Base-by-base conservation (phyloP, 2,888 invertebrate species). In the Amphimallon solstitiale region DNA sequence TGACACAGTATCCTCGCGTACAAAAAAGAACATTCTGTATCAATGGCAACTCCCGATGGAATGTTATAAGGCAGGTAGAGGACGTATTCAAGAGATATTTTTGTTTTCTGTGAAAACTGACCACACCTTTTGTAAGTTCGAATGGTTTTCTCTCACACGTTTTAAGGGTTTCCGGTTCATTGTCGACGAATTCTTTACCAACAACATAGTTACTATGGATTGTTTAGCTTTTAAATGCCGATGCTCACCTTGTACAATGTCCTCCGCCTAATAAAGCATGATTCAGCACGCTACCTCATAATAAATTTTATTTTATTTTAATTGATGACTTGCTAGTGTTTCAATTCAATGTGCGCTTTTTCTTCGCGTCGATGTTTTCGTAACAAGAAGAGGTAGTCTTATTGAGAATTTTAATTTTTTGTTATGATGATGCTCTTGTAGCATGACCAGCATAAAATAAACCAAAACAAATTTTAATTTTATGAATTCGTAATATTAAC, bases 51-150 rank as follows among this genome's bases (percentile, higher is more conserved):
- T 77, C 77, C 77, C 76, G 73, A 73, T 74, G 79, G 81, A 80
- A 80, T 81, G 79, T 72, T 72, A 59, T 59, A 76, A 70, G 70
- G 72, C 74, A 75, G 78, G 74, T 79, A 80, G 79, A 71, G 66
- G 71, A 69, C 61, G 68, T 65, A 71, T 70, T 72, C 73, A 72
- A 69, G 71, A 72, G 72, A 74, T 74, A 78, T 79, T 81, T n/a
- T 81, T 81, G 80, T 80, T 80, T 81, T 81, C 81, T 80, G 77
- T 80, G 79, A 81, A 80, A 82, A 81, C 79, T 82, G 82, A 82
- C 82, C 82, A 82, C 82, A 81, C 81, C 81, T 81, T 80, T 82
- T 80, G 79, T 79, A 72, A 74, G 74, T 73, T 74, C 76, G 75
- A 79, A 79, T 79, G 77, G 78, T 77, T 77, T 56, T 79, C 79